phyloP scores from a whole-genome alignment of 2,888 invertebrate genomes.

The Phyllotreta cruciferae region DNA sequence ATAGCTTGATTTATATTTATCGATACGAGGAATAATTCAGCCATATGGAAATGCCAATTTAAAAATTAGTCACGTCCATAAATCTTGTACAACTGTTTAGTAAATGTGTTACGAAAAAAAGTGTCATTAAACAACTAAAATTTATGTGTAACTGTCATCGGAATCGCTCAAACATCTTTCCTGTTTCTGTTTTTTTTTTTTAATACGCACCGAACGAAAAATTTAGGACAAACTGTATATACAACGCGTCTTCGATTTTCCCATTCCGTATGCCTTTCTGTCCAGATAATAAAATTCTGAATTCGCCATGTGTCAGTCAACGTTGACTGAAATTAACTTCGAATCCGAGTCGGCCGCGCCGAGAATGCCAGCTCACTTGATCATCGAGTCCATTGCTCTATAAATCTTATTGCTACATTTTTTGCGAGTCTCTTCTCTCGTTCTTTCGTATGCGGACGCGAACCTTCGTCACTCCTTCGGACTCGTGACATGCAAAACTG shows the following conservation, averaged over 20 bases:
- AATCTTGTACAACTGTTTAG: constrained; percentile 27
- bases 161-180: constrained; percentile 15
- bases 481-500: constrained; percentile 30
- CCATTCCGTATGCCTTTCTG: constrained; percentile 28
- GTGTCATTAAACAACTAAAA: constrained; percentile 15
- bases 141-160: constrained; percentile 18
- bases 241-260: not conserved
- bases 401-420: constrained; percentile 49
- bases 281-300: constrained; percentile 45
- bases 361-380: constrained; percentile 45
- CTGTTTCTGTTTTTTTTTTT: constrained; percentile 12
- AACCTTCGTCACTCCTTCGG: constrained; percentile 29
- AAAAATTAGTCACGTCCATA: constrained; percentile 29
- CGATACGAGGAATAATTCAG: constrained; percentile 24
- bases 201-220: not conserved
- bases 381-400: constrained; percentile 47
- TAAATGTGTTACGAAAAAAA: constrained; percentile 21
- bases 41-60: constrained; percentile 31
- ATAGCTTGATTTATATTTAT: constrained; percentile 28
- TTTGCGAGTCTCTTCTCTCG: constrained; percentile 38
- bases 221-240: constrained; percentile 1
- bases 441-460: constrained; percentile 28
- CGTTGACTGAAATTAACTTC: constrained; percentile 48
- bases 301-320: constrained; percentile 49
- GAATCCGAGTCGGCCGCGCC: constrained; percentile 42